Evolutionary conservation across 1,140 invertebrate species (phyloP).

Genomic region (Portunus trituberculatus): DNA sequence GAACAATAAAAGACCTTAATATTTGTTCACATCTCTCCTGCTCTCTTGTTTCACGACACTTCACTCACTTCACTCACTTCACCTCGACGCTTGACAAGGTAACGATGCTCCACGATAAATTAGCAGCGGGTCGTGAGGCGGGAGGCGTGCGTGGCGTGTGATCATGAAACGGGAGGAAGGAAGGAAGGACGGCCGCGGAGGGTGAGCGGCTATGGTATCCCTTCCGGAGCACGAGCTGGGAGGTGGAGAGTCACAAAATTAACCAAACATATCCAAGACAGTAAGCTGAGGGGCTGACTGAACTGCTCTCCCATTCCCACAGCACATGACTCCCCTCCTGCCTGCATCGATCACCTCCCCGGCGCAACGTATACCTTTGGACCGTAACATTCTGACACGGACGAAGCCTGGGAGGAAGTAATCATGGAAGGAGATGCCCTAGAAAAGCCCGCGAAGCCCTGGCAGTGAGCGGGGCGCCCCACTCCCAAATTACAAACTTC

Average conservation of each 20-base stretch:
- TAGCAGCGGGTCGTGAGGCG: not conserved
- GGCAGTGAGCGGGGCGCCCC: conserved; percentile 45
- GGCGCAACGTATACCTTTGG: not conserved
- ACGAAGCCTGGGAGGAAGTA: conserved; percentile 48
- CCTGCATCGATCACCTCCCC: not conserved
- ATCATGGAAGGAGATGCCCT: conserved; percentile 61
- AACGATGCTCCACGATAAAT: not conserved
- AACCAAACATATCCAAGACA: conserved; percentile 70
- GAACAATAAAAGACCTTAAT: too few species aligned
- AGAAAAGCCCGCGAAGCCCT: conserved; percentile 56
- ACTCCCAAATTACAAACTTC: conserved; percentile 71
- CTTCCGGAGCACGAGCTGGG: conserved; percentile 29
- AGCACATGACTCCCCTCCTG: not conserved
- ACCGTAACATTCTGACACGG: conserved; percentile 48
- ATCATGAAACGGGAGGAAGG: not conserved
- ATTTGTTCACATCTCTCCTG: too few species aligned
- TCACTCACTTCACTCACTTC: too few species aligned
- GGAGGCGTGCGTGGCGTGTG: not conserved
- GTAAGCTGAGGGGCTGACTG: conserved; percentile 17
- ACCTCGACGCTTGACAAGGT: not conserved
- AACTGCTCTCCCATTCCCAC: not conserved
- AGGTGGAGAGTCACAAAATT: conserved; percentile 46
- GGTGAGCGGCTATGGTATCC: not conserved
- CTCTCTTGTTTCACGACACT: too few species aligned
- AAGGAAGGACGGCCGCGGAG: not conserved